These are phyloP conservation scores for Lophius americanus DNA, from an alignment of 2,797 vertebrate genomes.

Conservation along the genomic window DNA sequence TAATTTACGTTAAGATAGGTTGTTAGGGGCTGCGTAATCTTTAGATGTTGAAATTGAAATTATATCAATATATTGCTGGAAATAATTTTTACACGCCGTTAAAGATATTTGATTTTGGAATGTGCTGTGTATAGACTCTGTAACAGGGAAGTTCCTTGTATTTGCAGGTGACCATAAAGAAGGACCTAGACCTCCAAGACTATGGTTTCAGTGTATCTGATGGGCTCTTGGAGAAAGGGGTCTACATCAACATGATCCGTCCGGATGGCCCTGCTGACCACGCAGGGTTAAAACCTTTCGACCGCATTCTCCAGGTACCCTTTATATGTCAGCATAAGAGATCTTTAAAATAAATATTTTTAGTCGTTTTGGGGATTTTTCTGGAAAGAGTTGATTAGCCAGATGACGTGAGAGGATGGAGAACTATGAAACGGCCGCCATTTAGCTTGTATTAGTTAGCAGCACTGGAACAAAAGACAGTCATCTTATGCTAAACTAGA, in stretches of 20 bases:
- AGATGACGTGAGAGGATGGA: background rate
- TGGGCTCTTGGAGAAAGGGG: slow-evolving; percentile 93
- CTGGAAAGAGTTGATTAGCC: background rate
- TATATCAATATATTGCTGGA: no score
- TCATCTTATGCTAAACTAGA: background rate
- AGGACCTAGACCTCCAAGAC: slow-evolving; percentile 86
- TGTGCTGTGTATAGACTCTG: background rate
- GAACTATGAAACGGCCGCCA: background rate
- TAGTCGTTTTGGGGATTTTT: background rate
- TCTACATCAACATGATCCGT: slow-evolving; percentile 96
- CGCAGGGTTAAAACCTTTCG: slow-evolving; percentile 90
- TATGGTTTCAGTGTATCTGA: slow-evolving; percentile 98
- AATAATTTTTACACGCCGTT: no score
- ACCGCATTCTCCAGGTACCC: slow-evolving; percentile 94
- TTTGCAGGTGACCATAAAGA: slow-evolving; percentile 88
- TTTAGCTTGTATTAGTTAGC: no score
- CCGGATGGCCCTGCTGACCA: slow-evolving; percentile 91
- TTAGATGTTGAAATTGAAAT: no score
- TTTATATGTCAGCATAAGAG: background rate
- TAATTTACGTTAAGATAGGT: no score
- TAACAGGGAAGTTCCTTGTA: background rate
- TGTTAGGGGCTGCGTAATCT: no score
- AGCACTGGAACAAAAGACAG: no score
- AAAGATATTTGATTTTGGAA: no score
- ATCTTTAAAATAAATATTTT: background rate